phyloP scores from a whole-genome alignment of 2,113 vertebrate species.

The Thinocorus orbignyianus region DNA sequence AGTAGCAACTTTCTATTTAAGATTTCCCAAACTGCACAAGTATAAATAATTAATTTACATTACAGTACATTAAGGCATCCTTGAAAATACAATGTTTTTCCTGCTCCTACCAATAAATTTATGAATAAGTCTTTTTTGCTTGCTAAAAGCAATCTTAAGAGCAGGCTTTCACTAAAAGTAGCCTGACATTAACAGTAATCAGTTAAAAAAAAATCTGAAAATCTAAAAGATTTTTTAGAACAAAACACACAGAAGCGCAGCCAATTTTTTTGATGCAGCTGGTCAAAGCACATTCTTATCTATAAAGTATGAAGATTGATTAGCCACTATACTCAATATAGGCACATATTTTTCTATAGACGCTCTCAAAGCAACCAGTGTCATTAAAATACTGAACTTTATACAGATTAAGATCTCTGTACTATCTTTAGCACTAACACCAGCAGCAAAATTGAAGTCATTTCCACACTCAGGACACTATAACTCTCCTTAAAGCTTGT shows the following conservation, averaged over 20 bases:
- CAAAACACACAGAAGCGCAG: not conserved
- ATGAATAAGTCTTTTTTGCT: conserved; percentile 36
- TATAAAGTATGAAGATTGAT: not conserved
- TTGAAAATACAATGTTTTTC: conserved; percentile 55
- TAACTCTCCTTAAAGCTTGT: not conserved
- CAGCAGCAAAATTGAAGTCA: not conserved
- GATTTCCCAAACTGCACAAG: conserved; percentile 67
- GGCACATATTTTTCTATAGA: not conserved
- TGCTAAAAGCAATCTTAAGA: conserved; percentile 22
- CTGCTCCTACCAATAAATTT: conserved; percentile 28
- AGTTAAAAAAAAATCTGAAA: not conserved
- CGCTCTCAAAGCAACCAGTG: not conserved
- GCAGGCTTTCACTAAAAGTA: conserved; percentile 3
- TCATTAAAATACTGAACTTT: conserved; percentile 12
- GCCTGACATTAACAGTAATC: not conserved
- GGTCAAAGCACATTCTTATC: not conserved
- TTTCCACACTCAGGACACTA: not conserved
- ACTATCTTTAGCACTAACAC: not conserved
- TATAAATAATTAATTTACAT: conserved; percentile 70
- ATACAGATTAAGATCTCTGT: not conserved
- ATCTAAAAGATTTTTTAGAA: not conserved
- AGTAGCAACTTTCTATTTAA: conserved; percentile 89
- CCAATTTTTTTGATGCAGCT: not conserved
- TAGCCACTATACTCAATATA: not conserved
- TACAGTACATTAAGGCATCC: conserved; percentile 55